Evolutionary conservation across 2,797 vertebrate species (phyloP).

Genomic region (Clarias fuscus): DNA sequence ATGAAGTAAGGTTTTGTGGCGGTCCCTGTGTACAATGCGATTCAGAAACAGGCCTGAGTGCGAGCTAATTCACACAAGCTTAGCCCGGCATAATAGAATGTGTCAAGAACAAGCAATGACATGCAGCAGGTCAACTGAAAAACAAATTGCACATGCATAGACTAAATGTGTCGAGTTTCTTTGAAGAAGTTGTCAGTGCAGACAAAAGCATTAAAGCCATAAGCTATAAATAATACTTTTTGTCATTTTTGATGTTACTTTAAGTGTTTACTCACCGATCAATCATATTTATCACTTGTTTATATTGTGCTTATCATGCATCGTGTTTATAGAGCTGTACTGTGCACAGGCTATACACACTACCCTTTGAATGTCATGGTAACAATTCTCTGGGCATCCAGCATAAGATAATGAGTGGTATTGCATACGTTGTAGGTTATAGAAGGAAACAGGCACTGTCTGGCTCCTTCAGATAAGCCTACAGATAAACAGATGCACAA

Average conservation of each 20-base stretch:
- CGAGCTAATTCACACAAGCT: constrained; percentile 53
- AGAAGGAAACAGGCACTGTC: constrained; percentile 37
- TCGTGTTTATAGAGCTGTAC: constrained; percentile 24
- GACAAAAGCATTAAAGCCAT: constrained; percentile 39
- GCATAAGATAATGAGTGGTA: constrained; percentile 19
- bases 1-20: constrained; percentile 38
- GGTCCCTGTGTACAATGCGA: constrained; percentile 35
- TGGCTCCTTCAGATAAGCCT: constrained; percentile 36
- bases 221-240: constrained; percentile 9
- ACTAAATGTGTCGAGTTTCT: constrained; percentile 45
- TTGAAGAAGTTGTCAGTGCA: constrained; percentile 33
- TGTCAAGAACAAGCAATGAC: constrained; percentile 51
- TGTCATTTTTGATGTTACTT: constrained; percentile 7
- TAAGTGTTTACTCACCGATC: constrained; percentile 33
- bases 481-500: constrained; percentile 34
- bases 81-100: constrained; percentile 44
- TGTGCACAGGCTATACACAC: constrained; percentile 26
- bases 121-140: constrained; percentile 40
- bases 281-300: constrained; percentile 39
- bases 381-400: constrained; percentile 29
- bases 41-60: constrained; percentile 33
- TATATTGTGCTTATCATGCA: constrained; percentile 34
- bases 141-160: constrained; percentile 41
- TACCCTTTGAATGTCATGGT: constrained; percentile 22
- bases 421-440: constrained; percentile 31